Evolutionary conservation across 2,888 invertebrate genomes (phyloP).

Genomic region (Anthrax anthrax): DNA sequence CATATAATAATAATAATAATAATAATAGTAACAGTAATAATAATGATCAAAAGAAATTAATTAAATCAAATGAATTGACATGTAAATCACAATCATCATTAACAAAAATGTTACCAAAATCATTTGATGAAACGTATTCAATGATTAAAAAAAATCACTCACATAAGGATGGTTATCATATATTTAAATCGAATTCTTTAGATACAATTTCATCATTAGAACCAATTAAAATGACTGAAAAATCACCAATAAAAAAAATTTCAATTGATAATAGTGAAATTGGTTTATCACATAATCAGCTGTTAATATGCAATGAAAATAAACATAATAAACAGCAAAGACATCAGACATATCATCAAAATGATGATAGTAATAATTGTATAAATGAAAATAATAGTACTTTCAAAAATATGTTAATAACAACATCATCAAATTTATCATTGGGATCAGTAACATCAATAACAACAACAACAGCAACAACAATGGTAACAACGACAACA

Average conservation of each 20-base stretch:
- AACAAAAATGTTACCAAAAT: neutral
- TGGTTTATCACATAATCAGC: neutral
- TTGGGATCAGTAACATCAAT: neutral
- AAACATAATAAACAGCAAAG: no score
- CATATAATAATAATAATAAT: constrained; percentile 18
- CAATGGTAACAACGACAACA: neutral
- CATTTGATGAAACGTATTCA: constrained; percentile 29
- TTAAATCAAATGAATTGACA: neutral
- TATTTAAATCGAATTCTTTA: constrained; percentile 30
- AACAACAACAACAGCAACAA: neutral
- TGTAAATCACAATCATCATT: no score
- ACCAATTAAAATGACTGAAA: constrained; percentile 10
- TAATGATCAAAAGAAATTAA: neutral
- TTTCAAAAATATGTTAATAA: constrained; percentile 2
- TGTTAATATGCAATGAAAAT: neutral
- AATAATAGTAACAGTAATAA: neutral
- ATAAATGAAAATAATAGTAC: neutral
- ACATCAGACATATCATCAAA: no score
- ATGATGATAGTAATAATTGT: neutral
- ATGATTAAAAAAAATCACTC: constrained; percentile 20
- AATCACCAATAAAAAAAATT: constrained; percentile 22
- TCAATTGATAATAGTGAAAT: constrained; percentile 23
- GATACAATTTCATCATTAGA: constrained; percentile 25
- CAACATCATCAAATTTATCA: constrained; percentile 1
- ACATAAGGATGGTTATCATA: constrained; percentile 10